Base-by-base conservation (phyloP, 2,888 invertebrate species). In the Belgica antarctica region DNA sequence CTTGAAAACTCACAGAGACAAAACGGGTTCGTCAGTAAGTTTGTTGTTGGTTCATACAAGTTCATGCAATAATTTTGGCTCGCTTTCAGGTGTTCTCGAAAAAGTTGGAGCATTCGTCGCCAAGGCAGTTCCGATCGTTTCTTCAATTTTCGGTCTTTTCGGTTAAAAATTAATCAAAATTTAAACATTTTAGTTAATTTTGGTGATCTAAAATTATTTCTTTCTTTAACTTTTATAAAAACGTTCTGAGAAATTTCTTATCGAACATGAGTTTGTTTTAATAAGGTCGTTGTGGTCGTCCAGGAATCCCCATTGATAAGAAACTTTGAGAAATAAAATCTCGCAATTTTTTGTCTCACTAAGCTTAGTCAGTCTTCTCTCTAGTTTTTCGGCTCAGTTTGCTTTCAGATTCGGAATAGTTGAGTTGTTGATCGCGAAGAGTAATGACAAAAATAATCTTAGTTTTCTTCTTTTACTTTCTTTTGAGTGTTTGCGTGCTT, bases 11-110 rank as follows among this genome's bases (percentile, higher is more conserved):
- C 25, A 15, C 28, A 28, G 19, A 10, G 47, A 7, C 17, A 65
- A 65, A 25, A 1, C 47, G 65, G 65, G 27, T 25, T 65, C 19
- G 22, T 25, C 17, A 65, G 47, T 65, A 36, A n/a, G n/a, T n/a
- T 10, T 34, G 34, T 10, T 34, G 34, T 24, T 52, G 47, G 5
- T 47, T 24, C 52, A 52, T 17, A 41, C 41, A n/a, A 7, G 4
- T 31, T 31, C 10, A 41, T 41, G 3, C 3, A 41, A 41, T n/a
- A 36, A 52, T 41, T 25, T 36, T 36, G n/a, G 27, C 24, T 62
- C 1, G 5, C 8, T 41, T 63, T 63, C 36, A 63, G 63, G 24
- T 34, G 19, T 36, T 24, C 12, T 63, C 4, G 36, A 25, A 5
- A 1, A 5, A 17, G 15, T 63, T 7, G 10, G 24, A 24, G 22